Evolutionary conservation across 2,888 invertebrate genomes (phyloP).

Genomic region (Drosophila pullipes): DNA sequence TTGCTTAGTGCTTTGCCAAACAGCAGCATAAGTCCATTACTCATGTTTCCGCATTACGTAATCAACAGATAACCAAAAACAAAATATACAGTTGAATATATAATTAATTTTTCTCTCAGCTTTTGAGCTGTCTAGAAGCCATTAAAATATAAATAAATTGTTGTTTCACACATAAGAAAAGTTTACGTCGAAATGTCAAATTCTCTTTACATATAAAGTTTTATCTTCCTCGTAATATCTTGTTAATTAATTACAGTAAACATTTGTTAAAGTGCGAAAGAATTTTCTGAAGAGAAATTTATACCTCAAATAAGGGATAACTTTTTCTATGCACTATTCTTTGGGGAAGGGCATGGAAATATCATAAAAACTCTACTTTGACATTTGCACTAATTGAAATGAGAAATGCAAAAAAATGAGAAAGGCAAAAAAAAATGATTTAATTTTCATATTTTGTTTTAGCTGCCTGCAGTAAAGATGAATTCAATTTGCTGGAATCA

Average conservation of each 20-base stretch:
- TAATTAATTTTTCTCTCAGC: neutral
- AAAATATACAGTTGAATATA: neutral
- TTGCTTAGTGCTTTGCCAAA: neutral
- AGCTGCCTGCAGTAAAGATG: conserved; percentile 35
- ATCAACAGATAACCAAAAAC: conserved; percentile 18
- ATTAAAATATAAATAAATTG: neutral
- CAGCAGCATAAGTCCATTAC: conserved; percentile 5
- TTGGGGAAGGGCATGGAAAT: conserved; percentile 5
- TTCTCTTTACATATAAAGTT: neutral
- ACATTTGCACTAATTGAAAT: conserved; percentile 70
- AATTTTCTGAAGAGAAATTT: neutral
- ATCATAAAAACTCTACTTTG: conserved; percentile 4
- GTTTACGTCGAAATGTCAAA: neutral
- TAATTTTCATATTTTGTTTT: conserved; percentile 62
- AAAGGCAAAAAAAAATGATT: conserved; percentile 52
- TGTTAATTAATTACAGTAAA: neutral
- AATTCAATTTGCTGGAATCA: conserved; percentile 62
- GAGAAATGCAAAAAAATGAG: conserved; percentile 54
- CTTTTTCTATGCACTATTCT: neutral
- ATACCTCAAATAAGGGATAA: neutral
- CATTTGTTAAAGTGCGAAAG: neutral
- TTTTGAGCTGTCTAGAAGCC: neutral
- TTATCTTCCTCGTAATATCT: neutral
- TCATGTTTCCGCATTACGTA: conserved; percentile 39
- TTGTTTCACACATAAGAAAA: neutral